These are phyloP conservation scores for Ochotona curzoniae DNA, from an alignment of 2,113 vertebrate genomes.

Conservation along the genomic window DNA sequence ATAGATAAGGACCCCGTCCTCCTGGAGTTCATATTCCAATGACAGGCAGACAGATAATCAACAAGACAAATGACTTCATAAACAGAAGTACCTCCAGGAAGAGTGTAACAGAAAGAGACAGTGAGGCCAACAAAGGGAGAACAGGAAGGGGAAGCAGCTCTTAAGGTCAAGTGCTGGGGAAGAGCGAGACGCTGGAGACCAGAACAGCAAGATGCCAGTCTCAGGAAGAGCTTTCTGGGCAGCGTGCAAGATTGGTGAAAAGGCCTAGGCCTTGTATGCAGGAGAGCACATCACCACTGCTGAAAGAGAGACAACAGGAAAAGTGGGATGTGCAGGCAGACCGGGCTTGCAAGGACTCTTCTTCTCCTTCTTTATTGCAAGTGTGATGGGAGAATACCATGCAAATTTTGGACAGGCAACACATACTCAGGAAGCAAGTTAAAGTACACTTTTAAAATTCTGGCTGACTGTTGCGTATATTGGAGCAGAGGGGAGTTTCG, in stretches of 20 bases:
- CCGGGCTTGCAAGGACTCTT: neutral
- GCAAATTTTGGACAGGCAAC: neutral
- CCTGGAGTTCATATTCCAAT: conserved; percentile 27
- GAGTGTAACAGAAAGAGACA: neutral
- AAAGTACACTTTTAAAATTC: conserved; percentile 10
- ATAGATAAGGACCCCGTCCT: neutral
- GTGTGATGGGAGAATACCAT: neutral
- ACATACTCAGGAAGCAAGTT: neutral
- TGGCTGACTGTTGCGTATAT: neutral
- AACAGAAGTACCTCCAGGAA: neutral
- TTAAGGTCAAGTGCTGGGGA: neutral
- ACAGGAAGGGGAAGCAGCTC: neutral
- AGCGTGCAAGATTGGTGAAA: neutral
- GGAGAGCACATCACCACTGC: neutral
- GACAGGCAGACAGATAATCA: conserved; percentile 32
- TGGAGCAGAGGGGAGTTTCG: neutral
- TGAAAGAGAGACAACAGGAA: neutral
- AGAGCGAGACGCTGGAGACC: neutral
- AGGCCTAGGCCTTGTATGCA: too few relatives aligned
- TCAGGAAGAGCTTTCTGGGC: conserved; percentile 16
- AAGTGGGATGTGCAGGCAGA: neutral
- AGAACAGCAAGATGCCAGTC: neutral
- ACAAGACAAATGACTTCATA: conserved; percentile 32
- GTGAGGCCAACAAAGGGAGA: too few relatives aligned
- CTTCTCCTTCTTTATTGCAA: neutral